A percentile compares a stretch with the other conserved stretches of the same genome.
phyloP scores from a whole-genome alignment of 2,888 invertebrate species.

The Keiferia lycopersicella region DNA sequence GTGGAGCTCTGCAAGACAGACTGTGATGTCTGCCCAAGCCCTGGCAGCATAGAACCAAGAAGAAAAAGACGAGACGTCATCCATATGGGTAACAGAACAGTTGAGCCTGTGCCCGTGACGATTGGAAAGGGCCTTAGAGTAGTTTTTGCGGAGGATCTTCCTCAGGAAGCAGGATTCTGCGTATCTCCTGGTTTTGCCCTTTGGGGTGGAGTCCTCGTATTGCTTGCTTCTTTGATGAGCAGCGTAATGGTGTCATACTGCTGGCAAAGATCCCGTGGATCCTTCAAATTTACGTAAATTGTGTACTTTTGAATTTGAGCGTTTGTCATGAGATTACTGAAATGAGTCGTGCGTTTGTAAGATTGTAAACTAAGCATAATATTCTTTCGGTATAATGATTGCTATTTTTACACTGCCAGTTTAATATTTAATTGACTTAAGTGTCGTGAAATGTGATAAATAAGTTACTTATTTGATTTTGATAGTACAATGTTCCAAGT shows the following conservation, averaged over 20 bases:
- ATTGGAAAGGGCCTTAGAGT: constrained; percentile 85
- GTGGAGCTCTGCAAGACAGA: constrained; percentile 91
- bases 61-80: constrained; percentile 71
- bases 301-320: neutral
- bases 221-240: constrained; percentile 82
- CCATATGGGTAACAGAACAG: constrained; percentile 71
- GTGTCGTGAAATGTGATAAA: constrained; percentile 20
- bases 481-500: too few relatives aligned
- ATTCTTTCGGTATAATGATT: neutral
- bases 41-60: constrained; percentile 81
- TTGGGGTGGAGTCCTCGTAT: constrained; percentile 81
- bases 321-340: constrained; percentile 11
- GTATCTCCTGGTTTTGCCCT: constrained; percentile 84
- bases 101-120: constrained; percentile 79
- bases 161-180: constrained; percentile 77
- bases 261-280: constrained; percentile 66
- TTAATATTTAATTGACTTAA: neutral
- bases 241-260: constrained; percentile 66
- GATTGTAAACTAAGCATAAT: neutral
- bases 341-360: constrained; percentile 5
- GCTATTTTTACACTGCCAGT: constrained; percentile 15
- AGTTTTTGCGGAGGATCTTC: constrained; percentile 85
- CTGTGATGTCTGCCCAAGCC: constrained; percentile 87
- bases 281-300: constrained; percentile 56
- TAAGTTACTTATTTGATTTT: neutral